Conservation (phyloP, 2,888 invertebrate genomes). For the Agonopterix subpropinquella region DNA sequence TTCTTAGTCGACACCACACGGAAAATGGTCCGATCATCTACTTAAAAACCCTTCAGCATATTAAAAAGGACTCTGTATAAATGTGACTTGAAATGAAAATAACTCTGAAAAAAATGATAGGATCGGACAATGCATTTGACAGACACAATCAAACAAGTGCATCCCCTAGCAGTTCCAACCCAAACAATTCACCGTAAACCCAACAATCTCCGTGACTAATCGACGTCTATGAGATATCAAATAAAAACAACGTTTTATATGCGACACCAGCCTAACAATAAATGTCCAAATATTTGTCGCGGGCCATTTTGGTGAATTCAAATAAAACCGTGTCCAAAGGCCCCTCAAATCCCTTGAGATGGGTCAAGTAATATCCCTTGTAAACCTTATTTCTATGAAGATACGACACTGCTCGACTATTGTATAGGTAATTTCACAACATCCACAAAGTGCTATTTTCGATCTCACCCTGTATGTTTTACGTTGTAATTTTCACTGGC, state of each 20-base stretch:
- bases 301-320: constrained; percentile 55
- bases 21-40: too few relatives aligned
- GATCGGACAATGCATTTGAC: background rate
- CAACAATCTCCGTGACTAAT: constrained; percentile 54
- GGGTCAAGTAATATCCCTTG: constrained; percentile 41
- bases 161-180: background rate
- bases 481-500: background rate
- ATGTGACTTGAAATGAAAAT: too few relatives aligned
- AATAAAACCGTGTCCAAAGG: constrained; percentile 71
- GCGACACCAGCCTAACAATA: constrained; percentile 62
- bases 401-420: background rate
- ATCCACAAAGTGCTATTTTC: background rate
- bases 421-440: background rate
- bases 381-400: background rate
- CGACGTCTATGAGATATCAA: constrained; percentile 33
- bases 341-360: constrained; percentile 60
- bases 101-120: too few relatives aligned
- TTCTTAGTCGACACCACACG: too few relatives aligned
- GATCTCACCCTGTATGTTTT: background rate
- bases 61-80: too few relatives aligned
- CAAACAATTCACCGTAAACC: constrained; percentile 29
- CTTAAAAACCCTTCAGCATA: too few relatives aligned
- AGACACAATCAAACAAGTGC: background rate
- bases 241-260: constrained; percentile 63
- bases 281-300: constrained; percentile 74